phyloP scores from a whole-genome alignment of 2,888 invertebrate genomes.

The Homarus gammarus region DNA sequence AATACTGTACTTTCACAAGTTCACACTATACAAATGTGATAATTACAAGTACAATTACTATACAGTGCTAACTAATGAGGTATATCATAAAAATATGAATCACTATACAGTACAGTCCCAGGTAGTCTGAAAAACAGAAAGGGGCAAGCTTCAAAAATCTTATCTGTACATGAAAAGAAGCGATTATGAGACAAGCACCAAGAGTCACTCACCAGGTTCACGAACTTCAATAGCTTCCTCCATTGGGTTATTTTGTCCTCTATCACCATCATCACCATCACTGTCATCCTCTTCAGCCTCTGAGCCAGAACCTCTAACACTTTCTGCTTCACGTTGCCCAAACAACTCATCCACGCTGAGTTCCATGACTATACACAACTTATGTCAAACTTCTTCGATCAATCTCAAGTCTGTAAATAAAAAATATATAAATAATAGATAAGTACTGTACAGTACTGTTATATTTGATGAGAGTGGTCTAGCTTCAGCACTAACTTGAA shows the following conservation, averaged over 20 bases:
- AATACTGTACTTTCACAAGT: no score
- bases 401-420: background rate
- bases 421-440: background rate
- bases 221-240: conserved; percentile 46
- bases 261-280: conserved; percentile 4
- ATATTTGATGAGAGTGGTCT: no score
- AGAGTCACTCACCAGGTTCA: background rate
- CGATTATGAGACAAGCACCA: background rate
- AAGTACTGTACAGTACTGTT: background rate
- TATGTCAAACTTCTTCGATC: background rate
- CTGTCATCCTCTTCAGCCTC: conserved; percentile 30
- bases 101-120: no score
- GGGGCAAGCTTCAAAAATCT: no score
- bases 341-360: conserved; percentile 37
- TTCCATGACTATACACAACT: background rate
- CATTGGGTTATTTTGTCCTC: conserved; percentile 38
- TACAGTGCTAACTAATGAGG: no score
- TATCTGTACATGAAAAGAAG: background rate
- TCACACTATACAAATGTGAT: no score
- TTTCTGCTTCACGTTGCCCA: conserved; percentile 9
- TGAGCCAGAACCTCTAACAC: background rate
- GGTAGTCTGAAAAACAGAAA: no score
- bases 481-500: no score
- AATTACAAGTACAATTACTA: no score
- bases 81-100: no score